These are phyloP conservation scores for Blastobasis lacticolella DNA, from an alignment of 2,888 invertebrate species.

Conservation along the genomic window DNA sequence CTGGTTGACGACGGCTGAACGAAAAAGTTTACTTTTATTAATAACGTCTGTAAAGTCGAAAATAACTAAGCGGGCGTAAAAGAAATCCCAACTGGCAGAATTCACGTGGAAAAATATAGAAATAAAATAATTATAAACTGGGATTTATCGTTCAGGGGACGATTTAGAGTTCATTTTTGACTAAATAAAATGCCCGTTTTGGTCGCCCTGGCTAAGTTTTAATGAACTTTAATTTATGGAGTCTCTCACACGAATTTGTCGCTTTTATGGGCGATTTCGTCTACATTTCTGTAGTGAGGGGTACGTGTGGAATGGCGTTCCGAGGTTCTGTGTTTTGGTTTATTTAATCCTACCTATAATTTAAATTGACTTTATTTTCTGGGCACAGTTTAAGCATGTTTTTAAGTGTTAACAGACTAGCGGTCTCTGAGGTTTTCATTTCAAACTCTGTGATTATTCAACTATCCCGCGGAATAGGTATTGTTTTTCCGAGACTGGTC, in stretches of 20 bases:
- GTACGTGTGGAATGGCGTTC: slow-evolving; percentile 37
- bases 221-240: slow-evolving; percentile 62
- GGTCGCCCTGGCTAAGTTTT: slow-evolving; percentile 41
- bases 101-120: slow-evolving; percentile 27
- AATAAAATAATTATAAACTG: slow-evolving; percentile 25
- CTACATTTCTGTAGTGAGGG: slow-evolving; percentile 36
- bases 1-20: slow-evolving; percentile 7
- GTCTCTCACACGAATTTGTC: slow-evolving; percentile 51
- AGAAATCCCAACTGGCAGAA: slow-evolving; percentile 37
- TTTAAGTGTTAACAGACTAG: no score
- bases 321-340: slow-evolving; percentile 45
- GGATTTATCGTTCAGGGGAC: slow-evolving; percentile 26
- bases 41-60: slow-evolving; percentile 34
- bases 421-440: no score
- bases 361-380: slow-evolving; percentile 36
- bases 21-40: slow-evolving; percentile 33
- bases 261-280: slow-evolving; percentile 47
- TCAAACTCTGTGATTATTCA: no score
- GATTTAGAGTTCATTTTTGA: slow-evolving; percentile 42
- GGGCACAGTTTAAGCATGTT: not conserved
- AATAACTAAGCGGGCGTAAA: slow-evolving; percentile 37
- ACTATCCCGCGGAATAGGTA: no score
- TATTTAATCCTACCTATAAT: slow-evolving; percentile 43
- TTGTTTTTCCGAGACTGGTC: no score
- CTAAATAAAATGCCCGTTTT: slow-evolving; percentile 31